Evolutionary conservation across 2,113 vertebrate genomes (phyloP).

Genomic region (Suncus etruscus): DNA sequence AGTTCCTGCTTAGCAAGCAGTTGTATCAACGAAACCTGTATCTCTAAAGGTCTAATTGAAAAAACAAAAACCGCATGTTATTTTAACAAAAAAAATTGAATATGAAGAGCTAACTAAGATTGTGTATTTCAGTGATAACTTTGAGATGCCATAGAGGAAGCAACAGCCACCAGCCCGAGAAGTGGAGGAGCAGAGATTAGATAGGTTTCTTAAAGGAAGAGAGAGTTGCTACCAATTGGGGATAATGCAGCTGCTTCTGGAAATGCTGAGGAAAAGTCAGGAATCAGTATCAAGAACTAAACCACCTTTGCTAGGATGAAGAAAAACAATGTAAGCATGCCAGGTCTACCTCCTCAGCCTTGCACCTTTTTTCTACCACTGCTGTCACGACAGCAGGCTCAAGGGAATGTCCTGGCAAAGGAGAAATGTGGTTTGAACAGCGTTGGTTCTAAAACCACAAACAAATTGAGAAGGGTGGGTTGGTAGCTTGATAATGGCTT

Average conservation of each 20-base stretch:
- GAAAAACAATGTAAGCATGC: not conserved
- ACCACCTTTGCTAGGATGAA: not conserved
- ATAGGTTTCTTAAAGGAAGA: not conserved
- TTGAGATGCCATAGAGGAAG: conserved; percentile 23
- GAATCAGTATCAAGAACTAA: not conserved
- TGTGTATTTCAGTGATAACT: not conserved
- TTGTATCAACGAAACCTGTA: not conserved
- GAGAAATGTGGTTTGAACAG: not conserved
- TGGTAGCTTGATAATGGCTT: not conserved
- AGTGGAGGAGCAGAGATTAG: not conserved
- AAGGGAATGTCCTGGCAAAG: not conserved
- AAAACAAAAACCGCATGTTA: not conserved
- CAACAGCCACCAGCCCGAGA: not conserved
- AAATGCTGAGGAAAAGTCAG: not conserved
- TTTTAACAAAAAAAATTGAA: conserved; percentile 22
- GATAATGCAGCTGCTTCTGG: not conserved
- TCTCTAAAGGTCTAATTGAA: not conserved
- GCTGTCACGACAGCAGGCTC: not conserved
- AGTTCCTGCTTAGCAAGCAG: not conserved
- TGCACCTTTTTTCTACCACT: not conserved
- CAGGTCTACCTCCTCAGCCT: not conserved
- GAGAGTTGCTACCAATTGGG: accelerated
- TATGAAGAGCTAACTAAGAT: not conserved
- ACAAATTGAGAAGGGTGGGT: not conserved
- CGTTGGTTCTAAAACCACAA: not conserved